Percentiles rank a stretch among this genome's conserved stretches.
Evolutionary conservation across 2,888 invertebrate species (phyloP).

Genomic region (Acanthosepion pharaonis): DNA sequence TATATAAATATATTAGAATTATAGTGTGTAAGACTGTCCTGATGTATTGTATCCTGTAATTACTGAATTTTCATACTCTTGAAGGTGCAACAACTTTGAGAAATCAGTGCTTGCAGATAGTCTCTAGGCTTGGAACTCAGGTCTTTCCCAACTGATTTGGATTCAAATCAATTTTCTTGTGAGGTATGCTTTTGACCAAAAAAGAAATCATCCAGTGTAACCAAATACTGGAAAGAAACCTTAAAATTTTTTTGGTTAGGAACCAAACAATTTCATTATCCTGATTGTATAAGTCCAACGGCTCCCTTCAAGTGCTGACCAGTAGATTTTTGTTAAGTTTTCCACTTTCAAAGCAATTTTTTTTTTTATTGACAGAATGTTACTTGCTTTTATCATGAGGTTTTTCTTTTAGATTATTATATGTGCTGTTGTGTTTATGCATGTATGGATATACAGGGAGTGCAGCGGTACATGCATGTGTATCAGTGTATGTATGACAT

Average conservation of each 20-base stretch:
- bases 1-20: too few species aligned
- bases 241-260: neutral
- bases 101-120: neutral
- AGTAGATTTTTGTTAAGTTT: neutral
- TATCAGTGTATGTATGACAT: too few species aligned
- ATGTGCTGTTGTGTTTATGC: neutral
- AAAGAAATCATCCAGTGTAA: neutral
- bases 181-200: neutral
- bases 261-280: neutral
- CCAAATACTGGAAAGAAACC: constrained; percentile 4
- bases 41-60: too few species aligned
- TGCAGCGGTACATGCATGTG: too few species aligned
- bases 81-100: neutral
- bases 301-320: neutral
- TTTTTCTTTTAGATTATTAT: neutral
- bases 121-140: neutral
- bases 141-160: neutral
- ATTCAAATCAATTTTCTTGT: neutral
- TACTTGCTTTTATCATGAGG: too few species aligned
- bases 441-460: neutral
- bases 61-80: neutral
- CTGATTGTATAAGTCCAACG: neutral
- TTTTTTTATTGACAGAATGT: neutral
- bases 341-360: neutral
- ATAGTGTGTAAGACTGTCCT: too few species aligned